Conservation (phyloP, 2,113 vertebrate genomes). For the Amia ocellicauda region DNA sequence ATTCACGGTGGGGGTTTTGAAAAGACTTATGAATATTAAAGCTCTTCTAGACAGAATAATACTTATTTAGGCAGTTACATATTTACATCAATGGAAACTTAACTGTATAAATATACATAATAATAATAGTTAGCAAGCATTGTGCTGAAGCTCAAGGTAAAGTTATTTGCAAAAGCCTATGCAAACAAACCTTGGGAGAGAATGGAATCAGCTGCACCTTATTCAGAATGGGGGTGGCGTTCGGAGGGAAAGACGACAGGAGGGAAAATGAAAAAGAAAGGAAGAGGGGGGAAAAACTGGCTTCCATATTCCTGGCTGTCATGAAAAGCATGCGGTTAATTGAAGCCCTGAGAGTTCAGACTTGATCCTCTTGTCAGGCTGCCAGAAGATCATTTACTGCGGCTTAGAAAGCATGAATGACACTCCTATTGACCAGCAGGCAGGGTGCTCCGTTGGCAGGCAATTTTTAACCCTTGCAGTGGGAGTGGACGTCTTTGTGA, state of each 20-base stretch:
- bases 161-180: too few relatives aligned
- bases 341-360: not conserved
- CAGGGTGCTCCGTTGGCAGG: not conserved
- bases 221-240: not conserved
- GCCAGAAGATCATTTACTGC: not conserved
- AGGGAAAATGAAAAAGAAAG: not conserved
- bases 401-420: slow-evolving; percentile 1
- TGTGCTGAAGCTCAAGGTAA: too few relatives aligned
- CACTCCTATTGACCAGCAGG: slow-evolving; percentile 5
- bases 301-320: not conserved
- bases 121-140: too few relatives aligned
- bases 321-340: not conserved
- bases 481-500: not conserved
- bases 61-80: too few relatives aligned
- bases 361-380: slow-evolving; percentile 1
- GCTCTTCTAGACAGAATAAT: too few relatives aligned
- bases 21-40: too few relatives aligned
- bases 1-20: too few relatives aligned
- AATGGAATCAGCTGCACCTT: not conserved
- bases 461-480: not conserved
- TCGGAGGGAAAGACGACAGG: too few relatives aligned
- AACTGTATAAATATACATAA: too few relatives aligned
- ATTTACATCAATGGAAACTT: too few relatives aligned
- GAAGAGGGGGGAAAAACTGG: not conserved
- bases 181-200: too few relatives aligned